phyloP scores from a whole-genome alignment of 2,113 vertebrate genomes.

The Lota lota region DNA sequence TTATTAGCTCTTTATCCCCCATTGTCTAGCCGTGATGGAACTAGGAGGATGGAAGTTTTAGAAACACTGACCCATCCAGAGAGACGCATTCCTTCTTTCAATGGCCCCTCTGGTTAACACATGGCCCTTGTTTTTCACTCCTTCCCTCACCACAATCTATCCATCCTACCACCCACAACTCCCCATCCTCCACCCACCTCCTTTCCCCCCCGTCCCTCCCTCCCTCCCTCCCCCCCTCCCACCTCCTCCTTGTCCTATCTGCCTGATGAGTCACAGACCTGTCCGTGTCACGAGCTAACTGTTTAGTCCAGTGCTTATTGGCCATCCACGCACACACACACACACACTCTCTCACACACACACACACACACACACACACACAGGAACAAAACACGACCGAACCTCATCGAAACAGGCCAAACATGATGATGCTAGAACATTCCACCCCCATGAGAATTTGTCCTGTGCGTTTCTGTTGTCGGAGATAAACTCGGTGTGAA shows the following conservation, averaged over 20 bases:
- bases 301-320: slow-evolving; percentile 53
- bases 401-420: slow-evolving; percentile 41
- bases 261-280: slow-evolving; percentile 64
- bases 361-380: slow-evolving; percentile 1
- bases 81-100: slow-evolving; percentile 52
- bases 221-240: background rate
- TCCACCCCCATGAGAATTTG: slow-evolving; percentile 53
- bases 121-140: slow-evolving; percentile 53
- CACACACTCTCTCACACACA: too few species aligned
- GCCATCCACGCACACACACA: slow-evolving; percentile 8
- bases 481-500: slow-evolving; percentile 59
- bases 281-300: slow-evolving; percentile 54
- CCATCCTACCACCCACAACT: slow-evolving; percentile 10
- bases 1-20: slow-evolving; percentile 1
- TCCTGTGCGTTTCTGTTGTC: slow-evolving; percentile 49
- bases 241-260: slow-evolving; percentile 54
- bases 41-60: slow-evolving; percentile 42
- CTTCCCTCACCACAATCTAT: slow-evolving; percentile 45
- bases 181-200: slow-evolving; percentile 16
- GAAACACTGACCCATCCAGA: slow-evolving; percentile 58
- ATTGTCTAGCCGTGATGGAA: slow-evolving; percentile 45
- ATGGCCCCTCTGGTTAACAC: slow-evolving; percentile 52
- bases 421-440: slow-evolving; percentile 57
- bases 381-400: background rate
- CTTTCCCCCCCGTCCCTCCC: slow-evolving; percentile 13